A percentile compares a stretch with the other conserved stretches of the same genome.
Conservation (phyloP, 2,888 invertebrate genomes). For the Catotricha subobsoleta region DNA sequence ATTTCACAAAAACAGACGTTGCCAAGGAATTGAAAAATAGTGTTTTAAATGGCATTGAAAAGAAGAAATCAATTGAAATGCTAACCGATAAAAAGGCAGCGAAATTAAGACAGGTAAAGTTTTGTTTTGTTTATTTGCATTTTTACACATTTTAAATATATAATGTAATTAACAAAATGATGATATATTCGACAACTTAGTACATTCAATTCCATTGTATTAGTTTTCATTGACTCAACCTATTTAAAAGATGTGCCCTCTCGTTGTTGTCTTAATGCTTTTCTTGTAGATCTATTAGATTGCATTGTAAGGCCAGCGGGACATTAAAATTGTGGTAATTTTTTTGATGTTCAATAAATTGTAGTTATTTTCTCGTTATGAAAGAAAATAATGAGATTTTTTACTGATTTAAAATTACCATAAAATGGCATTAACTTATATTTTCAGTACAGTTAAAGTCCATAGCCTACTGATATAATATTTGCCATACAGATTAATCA, state of each 20-base stretch:
- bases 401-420: too few species aligned
- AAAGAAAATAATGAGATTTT: too few species aligned
- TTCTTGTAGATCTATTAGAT: slow-evolving; percentile 15
- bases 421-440: too few species aligned
- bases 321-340: slow-evolving; percentile 18
- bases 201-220: slow-evolving; percentile 16
- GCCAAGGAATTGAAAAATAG: slow-evolving; percentile 44
- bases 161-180: slow-evolving; percentile 16
- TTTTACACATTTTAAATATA: too few species aligned
- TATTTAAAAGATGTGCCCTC: slow-evolving; percentile 13
- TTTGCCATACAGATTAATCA: too few species aligned
- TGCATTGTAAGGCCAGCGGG: slow-evolving; percentile 29
- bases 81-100: slow-evolving; percentile 34
- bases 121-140: neutral
- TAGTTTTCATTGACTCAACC: slow-evolving; percentile 18
- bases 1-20: slow-evolving; percentile 14
- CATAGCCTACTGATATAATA: too few species aligned
- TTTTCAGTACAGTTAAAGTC: too few species aligned
- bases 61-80: slow-evolving; percentile 25
- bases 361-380: too few species aligned
- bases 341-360: too few species aligned
- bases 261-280: slow-evolving; percentile 30
- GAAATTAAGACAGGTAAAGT: slow-evolving; percentile 35
- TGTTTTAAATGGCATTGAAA: slow-evolving; percentile 44
- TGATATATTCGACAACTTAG: slow-evolving; percentile 30